Percentiles rank a stretch among this genome's conserved stretches.
Conservation (phyloP, 1,140 invertebrate genomes). For the Spodoptera litura region DNA sequence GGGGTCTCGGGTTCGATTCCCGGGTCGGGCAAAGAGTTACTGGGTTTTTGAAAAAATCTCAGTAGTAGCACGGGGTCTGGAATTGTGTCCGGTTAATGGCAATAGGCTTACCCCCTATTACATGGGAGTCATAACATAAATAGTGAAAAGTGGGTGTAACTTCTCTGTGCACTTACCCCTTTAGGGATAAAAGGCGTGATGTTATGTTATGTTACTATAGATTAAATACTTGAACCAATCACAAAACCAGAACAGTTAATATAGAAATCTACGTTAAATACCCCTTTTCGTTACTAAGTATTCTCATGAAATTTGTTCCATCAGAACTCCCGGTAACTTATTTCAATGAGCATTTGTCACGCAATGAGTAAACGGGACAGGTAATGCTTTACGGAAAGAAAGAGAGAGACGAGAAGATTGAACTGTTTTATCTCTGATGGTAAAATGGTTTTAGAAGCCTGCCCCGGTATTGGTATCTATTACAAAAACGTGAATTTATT, state of each 20-base stretch:
- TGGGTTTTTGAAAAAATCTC: no score
- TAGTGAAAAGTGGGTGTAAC: no score
- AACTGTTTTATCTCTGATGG: slow-evolving; percentile 46
- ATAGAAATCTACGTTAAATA: slow-evolving; percentile 25
- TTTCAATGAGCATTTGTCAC: slow-evolving; percentile 55
- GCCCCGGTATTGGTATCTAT: slow-evolving; percentile 22
- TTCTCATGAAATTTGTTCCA: slow-evolving; percentile 50
- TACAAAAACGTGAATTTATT: slow-evolving; percentile 41
- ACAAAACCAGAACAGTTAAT: not conserved
- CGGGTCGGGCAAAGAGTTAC: no score
- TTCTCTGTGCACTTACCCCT: no score
- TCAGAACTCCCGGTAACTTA: slow-evolving; percentile 48
- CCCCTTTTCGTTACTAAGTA: slow-evolving; percentile 33
- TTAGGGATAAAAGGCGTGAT: no score
- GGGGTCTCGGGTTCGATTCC: no score
- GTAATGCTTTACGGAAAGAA: slow-evolving; percentile 26
- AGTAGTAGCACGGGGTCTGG: no score
- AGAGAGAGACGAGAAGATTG: slow-evolving; percentile 45
- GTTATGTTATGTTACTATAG: no score
- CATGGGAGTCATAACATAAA: no score
- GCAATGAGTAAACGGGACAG: slow-evolving; percentile 51
- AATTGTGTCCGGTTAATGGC: no score
- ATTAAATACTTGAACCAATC: not conserved
- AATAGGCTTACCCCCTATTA: no score
- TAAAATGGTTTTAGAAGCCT: slow-evolving; percentile 36